Evolutionary conservation across 2,797 vertebrate genomes (phyloP), one percentile per base, ranked within the genome.

Genomic region (Xyrichtys novacula): DNA sequence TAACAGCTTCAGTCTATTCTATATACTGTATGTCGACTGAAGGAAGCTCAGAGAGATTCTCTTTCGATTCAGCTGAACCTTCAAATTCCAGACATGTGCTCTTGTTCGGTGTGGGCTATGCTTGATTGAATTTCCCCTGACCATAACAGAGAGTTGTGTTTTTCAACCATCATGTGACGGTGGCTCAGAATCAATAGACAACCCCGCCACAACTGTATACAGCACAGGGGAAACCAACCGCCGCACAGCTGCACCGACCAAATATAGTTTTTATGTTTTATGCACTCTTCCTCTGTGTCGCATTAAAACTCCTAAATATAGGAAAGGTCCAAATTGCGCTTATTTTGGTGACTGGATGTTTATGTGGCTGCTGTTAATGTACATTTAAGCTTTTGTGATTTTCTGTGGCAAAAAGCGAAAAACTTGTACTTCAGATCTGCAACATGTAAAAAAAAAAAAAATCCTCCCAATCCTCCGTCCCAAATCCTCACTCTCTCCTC

Each of bases 61-160:
- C 78, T 88, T 76, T 83, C 63, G 84, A 83, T 87, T 89, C 61
- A 82, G 83, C 78, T 84, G 65, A 92, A 68, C 72, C 84, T 87
- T 92, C 69, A 90, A 82, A 91, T 85, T 86, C 67, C 65, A 80
- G 70, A 63, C 80, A 84, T 84, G 74, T 87, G 86, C 87, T 83
- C 72, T 62, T 78, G 52, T 84, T 80, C 56, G 29, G 59, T 76
- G 72, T 57, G 66, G 65, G 52, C 79, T 70, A 49, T 2, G 62
- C 80, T 81, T 85, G 63, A 92, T 90, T 86, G 75, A 54, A 89
- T 91, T 88, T 88, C 39, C 80, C 65, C 48, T 57, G 63, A 69
- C 65, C 84, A 82, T 85, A 87, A 90, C 74, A 79, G 75, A 70
- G 71, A 38, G 64, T 74, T 82, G 80, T 84, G 74, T 88, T 80